Conservation (phyloP, 1,140 invertebrate species). For the Hestina assimilis region DNA sequence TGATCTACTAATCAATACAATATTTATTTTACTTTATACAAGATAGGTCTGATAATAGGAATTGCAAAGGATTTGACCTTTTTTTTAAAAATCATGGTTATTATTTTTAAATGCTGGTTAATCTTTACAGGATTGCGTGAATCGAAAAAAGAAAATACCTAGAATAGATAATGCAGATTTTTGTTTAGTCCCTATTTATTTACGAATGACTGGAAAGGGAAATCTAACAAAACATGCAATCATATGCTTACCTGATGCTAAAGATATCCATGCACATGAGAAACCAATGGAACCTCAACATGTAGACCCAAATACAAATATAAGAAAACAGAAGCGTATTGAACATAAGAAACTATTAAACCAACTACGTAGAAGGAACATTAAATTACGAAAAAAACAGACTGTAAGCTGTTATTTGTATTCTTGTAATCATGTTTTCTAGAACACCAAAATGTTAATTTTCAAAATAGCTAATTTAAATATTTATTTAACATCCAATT, state of each 20-base stretch:
- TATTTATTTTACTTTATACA: background rate
- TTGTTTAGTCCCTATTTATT: constrained; percentile 55
- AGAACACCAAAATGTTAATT: no score
- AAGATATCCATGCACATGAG: constrained; percentile 75
- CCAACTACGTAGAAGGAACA: constrained; percentile 78
- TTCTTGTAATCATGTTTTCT: no score
- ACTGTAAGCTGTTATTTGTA: background rate
- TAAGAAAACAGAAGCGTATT: constrained; percentile 78
- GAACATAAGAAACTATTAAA: constrained; percentile 81
- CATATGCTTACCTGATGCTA: constrained; percentile 81
- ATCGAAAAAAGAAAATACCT: constrained; percentile 33
- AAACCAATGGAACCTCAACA: constrained; percentile 79
- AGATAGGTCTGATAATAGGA: background rate
- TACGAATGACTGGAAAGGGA: constrained; percentile 50
- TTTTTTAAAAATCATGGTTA: background rate
- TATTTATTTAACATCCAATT: no score
- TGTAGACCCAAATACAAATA: constrained; percentile 79
- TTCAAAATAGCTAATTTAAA: no score
- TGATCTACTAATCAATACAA: no score
- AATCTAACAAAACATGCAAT: constrained; percentile 75
- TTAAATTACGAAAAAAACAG: constrained; percentile 73
- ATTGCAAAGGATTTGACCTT: background rate
- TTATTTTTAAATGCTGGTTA: no score
- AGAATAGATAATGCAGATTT: constrained; percentile 35
- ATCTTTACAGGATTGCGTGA: constrained; percentile 46